Conservation (phyloP, 2,113 vertebrate species). For the Cochlearius cochlearius region DNA sequence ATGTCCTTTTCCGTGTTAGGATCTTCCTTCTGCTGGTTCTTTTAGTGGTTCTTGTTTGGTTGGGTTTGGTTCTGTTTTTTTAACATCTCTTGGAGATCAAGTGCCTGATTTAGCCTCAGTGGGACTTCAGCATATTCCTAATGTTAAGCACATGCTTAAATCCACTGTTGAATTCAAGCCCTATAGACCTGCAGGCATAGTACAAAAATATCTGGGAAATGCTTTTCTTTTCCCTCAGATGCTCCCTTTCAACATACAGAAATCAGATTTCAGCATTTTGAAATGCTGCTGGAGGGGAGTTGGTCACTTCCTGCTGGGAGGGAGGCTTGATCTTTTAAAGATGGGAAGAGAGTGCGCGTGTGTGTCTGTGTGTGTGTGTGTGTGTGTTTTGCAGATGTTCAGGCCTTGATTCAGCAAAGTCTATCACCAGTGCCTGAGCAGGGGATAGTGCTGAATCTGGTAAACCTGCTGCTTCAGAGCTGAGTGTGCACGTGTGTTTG, state of each 20-base stretch:
- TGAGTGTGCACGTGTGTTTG: accelerated
- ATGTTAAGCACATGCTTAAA: constrained; percentile 16
- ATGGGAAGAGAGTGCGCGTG: neutral
- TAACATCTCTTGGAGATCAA: neutral
- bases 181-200: constrained; percentile 4
- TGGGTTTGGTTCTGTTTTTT: neutral
- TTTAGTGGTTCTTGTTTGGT: neutral
- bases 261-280: constrained; percentile 30
- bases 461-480: neutral
- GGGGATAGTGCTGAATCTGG: neutral
- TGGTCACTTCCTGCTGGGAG: constrained; percentile 45
- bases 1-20: neutral
- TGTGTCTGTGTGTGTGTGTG: neutral
- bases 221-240: constrained; percentile 14
- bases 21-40: neutral
- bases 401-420: constrained; percentile 21
- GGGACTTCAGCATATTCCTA: neutral
- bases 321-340: constrained; percentile 28
- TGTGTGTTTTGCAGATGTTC: constrained; percentile 9
- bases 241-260: neutral
- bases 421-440: neutral
- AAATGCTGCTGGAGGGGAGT: neutral
- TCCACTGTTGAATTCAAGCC: neutral
- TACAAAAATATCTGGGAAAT: constrained; percentile 23
- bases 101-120: neutral